phyloP scores from a whole-genome alignment of 1,140 invertebrate genomes.

The Rhopalosiphum maidis region DNA sequence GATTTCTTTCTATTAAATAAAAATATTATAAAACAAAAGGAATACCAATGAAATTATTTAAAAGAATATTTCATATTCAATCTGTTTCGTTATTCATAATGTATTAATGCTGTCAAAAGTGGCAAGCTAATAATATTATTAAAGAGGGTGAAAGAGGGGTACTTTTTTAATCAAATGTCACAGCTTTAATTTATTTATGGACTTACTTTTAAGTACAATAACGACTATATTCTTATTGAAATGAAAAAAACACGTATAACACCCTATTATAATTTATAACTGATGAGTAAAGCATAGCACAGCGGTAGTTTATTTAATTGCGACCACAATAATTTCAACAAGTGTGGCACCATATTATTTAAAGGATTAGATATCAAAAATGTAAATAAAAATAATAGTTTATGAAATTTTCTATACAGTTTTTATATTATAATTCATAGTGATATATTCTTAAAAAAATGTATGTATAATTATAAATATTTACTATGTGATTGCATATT shows the following conservation, averaged over 20 bases:
- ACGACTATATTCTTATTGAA: not conserved
- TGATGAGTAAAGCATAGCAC: conserved; percentile 11
- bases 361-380: not conserved
- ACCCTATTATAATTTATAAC: conserved; percentile 29
- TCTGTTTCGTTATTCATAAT: conserved; percentile 1
- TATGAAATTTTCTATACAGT: not conserved
- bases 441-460: not conserved
- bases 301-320: conserved; percentile 24
- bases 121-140: conserved; percentile 14
- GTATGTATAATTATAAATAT: not conserved
- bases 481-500: not conserved
- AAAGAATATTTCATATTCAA: not conserved
- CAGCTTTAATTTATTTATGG: conserved; percentile 32
- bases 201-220: conserved; percentile 28
- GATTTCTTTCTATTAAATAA: not conserved
- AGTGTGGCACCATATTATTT: not conserved
- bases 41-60: not conserved
- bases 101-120: conserved; percentile 44
- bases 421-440: not conserved
- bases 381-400: not conserved
- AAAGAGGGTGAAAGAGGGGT: not conserved
- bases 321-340: not conserved
- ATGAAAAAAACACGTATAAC: not conserved
- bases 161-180: conserved; percentile 38
- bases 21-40: not conserved